Conservation (phyloP, 2,888 invertebrate species). For the Agriopis marginaria region DNA sequence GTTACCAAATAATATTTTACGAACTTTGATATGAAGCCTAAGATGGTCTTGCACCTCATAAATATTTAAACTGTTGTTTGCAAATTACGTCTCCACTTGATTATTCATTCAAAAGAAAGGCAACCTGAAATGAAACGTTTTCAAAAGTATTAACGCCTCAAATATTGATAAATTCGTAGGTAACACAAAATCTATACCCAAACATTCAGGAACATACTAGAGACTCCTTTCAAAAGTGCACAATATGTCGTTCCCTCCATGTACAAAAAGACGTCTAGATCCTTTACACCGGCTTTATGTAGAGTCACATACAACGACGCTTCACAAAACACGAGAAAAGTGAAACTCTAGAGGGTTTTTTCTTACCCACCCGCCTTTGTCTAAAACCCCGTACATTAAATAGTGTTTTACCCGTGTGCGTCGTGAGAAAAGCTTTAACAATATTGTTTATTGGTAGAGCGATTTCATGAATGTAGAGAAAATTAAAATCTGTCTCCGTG, state of each 20-base stretch:
- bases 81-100: slow-evolving; percentile 10
- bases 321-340: slow-evolving; percentile 68
- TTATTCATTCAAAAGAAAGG: slow-evolving; percentile 8
- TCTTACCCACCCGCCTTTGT: slow-evolving; percentile 62
- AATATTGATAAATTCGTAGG: not conserved
- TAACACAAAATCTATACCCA: not conserved
- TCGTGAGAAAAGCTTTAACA: slow-evolving; percentile 69
- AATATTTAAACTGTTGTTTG: slow-evolving; percentile 30
- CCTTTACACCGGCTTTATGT: slow-evolving; percentile 52
- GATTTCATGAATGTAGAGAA: slow-evolving; percentile 37
- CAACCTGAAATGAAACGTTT: too few relatives aligned
- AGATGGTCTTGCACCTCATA: slow-evolving; percentile 32
- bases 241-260: slow-evolving; percentile 22
- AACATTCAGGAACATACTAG: not conserved
- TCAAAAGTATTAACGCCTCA: not conserved
- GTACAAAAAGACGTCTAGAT: slow-evolving; percentile 59
- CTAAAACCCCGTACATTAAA: slow-evolving; percentile 56
- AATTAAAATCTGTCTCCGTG: slow-evolving; percentile 23
- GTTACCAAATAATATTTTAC: slow-evolving; percentile 54
- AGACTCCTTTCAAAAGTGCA: not conserved
- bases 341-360: slow-evolving; percentile 71
- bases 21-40: slow-evolving; percentile 36
- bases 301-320: slow-evolving; percentile 60
- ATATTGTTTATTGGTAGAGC: slow-evolving; percentile 62
- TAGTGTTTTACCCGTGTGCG: slow-evolving; percentile 60